A percentile compares a stretch with the other conserved stretches of the same genome.
phyloP scores from a whole-genome alignment of 2,888 invertebrate genomes.

The Sphinx pinastri region DNA sequence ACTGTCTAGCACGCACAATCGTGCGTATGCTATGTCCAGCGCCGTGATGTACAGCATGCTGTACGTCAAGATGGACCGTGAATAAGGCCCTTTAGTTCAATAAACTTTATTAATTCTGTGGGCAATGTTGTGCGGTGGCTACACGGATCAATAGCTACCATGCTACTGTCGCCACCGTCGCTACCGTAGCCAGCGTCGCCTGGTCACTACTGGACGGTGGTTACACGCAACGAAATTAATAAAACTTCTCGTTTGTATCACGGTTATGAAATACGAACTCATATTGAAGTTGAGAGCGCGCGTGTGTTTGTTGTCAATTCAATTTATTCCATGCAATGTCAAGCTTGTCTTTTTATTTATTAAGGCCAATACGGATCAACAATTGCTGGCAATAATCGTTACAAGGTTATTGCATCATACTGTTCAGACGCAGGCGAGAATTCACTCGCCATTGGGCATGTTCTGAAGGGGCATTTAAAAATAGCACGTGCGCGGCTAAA shows the following conservation, averaged over 20 bases:
- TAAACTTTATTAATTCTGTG: conserved; percentile 4
- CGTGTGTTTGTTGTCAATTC: not conserved
- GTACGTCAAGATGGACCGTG: no score
- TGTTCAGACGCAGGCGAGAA: no score
- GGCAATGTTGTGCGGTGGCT: not conserved
- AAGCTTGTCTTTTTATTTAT: not conserved
- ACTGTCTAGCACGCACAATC: no score
- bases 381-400: no score
- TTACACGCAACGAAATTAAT: not conserved
- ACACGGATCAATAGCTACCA: not conserved
- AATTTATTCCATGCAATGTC: not conserved
- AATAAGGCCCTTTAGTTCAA: conserved; percentile 5
- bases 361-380: not conserved
- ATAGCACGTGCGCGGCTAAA: no score
- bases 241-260: not conserved
- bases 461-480: no score
- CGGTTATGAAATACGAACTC: not conserved
- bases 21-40: no score
- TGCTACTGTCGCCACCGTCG: conserved; percentile 27
- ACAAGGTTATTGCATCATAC: no score
- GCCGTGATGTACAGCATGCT: no score
- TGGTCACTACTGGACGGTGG: not conserved
- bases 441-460: no score
- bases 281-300: not conserved
- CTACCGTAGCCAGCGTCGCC: not conserved